Evolutionary conservation across 2,888 invertebrate species (phyloP), one percentile per base, ranked within the genome.

Genomic region (Cheilosia vulpina): DNA sequence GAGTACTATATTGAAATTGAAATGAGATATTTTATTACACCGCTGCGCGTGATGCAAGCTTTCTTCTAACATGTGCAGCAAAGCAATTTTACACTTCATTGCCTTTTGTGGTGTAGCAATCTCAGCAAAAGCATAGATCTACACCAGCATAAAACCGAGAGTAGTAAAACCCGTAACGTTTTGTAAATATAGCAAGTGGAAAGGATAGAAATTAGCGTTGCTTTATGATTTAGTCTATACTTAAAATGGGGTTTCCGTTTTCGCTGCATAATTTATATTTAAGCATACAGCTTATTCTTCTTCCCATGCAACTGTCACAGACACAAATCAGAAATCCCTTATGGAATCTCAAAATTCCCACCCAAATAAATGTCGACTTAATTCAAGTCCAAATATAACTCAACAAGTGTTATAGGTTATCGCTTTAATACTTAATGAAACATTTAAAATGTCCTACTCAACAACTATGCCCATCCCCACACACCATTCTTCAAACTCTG

Each of bases 341-440:
- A 60, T 60, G 13, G 27, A 62, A 9, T 27, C 24, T 17, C n/a
- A n/a, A 58, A 43, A 15, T 17, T 24, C 43, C 2, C 24, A 43
- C 17, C 45, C 17, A n/a, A 21, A 24, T 21, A 27, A 1, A 45
- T 27, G 7, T 41, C 4, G 15, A 43, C 7, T 27, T 6, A 27
- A 27, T 27, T 6, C 2, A 43, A 1, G 24, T 13, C 3, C 41
- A 21, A 34, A 62, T 34, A 65, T 52, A 72, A 72, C 62, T 62
- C 78, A 78, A 78, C 83, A 83, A 83, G 83, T 83, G 72, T 43
- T 65, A 43, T 66, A 65, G 15, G 52, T 65, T 68, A 38, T 58
- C 62, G 63, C 68, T 31, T 50, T 45, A 60, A 27, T 72, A 11
- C 52, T n/a, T 24, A 71, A 72, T 72, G 71, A 73, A 41, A 57